These are phyloP conservation scores for Adineta ricciae DNA, from an alignment of 2,888 invertebrate genomes.

Conservation along the genomic window DNA sequence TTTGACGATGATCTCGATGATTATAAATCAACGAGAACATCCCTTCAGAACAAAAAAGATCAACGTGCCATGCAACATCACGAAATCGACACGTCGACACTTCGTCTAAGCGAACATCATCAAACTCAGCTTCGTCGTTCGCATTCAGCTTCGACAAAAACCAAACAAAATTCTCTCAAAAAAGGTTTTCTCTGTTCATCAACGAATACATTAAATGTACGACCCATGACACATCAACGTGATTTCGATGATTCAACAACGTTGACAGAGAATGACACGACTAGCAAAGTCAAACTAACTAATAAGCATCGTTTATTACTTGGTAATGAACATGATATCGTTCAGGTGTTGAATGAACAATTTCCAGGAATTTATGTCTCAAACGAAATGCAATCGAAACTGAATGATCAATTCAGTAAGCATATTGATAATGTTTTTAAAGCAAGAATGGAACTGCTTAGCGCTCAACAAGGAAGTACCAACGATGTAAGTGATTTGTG, in stretches of 20 bases:
- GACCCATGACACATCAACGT: neutral
- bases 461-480: neutral
- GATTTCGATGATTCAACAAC: neutral
- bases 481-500: neutral
- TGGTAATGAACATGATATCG: neutral
- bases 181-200: slow-evolving; percentile 15
- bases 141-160: neutral
- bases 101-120: neutral
- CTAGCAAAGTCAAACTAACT: neutral
- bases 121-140: neutral
- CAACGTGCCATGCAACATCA: neutral
- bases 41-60: neutral
- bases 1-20: slow-evolving; percentile 22
- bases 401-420: slow-evolving; percentile 19
- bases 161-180: neutral
- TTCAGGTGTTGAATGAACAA: slow-evolving; percentile 1
- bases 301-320: slow-evolving; percentile 16
- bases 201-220: neutral
- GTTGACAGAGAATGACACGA: neutral
- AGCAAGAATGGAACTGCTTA: slow-evolving; percentile 9
- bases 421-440: slow-evolving; percentile 15
- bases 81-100: neutral
- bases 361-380: neutral
- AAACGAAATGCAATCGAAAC: neutral
- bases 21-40: slow-evolving; percentile 16